These are phyloP conservation scores for Enteromius fasciolatus DNA, from an alignment of 2,797 vertebrate genomes.

Conservation along the genomic window DNA sequence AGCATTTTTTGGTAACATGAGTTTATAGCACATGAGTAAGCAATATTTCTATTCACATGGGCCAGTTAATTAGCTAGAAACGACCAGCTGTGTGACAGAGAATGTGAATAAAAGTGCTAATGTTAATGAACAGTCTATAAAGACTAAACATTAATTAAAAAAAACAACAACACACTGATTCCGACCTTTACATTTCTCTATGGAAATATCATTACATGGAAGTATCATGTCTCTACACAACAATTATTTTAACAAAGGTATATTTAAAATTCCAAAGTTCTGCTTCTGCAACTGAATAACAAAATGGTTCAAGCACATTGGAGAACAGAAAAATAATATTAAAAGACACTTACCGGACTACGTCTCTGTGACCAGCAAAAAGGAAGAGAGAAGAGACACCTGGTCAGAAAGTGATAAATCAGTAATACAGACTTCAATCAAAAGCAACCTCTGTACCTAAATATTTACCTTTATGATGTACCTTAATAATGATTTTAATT, in stretches of 20 bases:
- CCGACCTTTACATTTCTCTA: neutral
- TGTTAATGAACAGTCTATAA: neutral
- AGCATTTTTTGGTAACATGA: conserved; percentile 1
- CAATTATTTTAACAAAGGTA: neutral
- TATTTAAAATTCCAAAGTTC: neutral
- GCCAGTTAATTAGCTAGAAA: neutral
- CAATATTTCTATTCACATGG: neutral
- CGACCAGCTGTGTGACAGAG: neutral
- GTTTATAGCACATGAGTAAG: neutral
- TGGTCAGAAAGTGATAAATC: conserved; percentile 96
- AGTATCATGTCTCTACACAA: neutral
- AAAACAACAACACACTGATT: neutral
- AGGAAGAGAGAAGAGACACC: conserved; percentile 98
- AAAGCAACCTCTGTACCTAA: conserved; percentile 27
- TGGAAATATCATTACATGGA: neutral
- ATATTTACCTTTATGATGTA: neutral
- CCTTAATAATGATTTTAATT: conserved; percentile 3
- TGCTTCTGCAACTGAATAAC: neutral
- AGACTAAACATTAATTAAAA: neutral
- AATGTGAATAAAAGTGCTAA: neutral
- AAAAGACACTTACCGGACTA: conserved; percentile 91
- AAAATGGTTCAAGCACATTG: conserved; percentile 3
- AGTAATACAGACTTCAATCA: conserved; percentile 79
- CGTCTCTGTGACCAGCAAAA: conserved; percentile 99
- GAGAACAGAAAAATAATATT: neutral